Percentiles rank a stretch among this genome's conserved stretches.
These are phyloP conservation scores for Regulus satrapa DNA, from an alignment of 2,113 vertebrate genomes.

Conservation along the genomic window DNA sequence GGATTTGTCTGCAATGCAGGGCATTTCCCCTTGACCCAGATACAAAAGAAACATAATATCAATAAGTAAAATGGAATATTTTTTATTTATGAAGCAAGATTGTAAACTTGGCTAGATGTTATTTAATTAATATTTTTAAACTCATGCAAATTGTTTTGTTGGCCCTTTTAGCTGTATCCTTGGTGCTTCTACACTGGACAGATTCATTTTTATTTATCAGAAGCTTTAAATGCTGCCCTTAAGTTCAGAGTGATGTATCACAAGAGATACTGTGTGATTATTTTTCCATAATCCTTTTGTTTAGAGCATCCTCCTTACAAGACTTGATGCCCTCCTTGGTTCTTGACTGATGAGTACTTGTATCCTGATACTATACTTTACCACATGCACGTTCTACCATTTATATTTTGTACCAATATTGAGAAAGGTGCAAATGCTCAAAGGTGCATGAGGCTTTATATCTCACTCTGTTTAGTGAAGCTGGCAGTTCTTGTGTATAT, in stretches of 20 bases:
- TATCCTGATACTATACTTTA: not conserved
- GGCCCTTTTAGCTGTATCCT: not conserved
- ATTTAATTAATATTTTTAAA: not conserved
- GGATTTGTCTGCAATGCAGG: not conserved
- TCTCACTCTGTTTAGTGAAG: not conserved
- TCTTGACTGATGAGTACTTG: not conserved
- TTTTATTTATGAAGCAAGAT: not conserved
- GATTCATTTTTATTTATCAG: not conserved
- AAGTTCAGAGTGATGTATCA: not conserved
- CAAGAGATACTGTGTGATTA: not conserved
- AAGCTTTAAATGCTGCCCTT: not conserved
- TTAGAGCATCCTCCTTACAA: not conserved
- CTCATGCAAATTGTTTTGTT: not conserved
- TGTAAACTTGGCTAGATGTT: not conserved
- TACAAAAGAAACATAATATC: not conserved
- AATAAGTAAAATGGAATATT: not conserved
- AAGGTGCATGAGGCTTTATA: not conserved
- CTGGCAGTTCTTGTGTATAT: not conserved
- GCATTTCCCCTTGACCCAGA: not conserved
- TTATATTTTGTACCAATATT: not conserved
- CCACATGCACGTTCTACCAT: not conserved
- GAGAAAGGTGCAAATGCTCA: not conserved
- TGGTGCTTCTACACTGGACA: not conserved
- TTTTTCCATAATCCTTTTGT: not conserved
- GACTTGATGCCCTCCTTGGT: not conserved